phyloP scores from a whole-genome alignment of 2,797 vertebrate species.

The Gorsachius magnificus region DNA sequence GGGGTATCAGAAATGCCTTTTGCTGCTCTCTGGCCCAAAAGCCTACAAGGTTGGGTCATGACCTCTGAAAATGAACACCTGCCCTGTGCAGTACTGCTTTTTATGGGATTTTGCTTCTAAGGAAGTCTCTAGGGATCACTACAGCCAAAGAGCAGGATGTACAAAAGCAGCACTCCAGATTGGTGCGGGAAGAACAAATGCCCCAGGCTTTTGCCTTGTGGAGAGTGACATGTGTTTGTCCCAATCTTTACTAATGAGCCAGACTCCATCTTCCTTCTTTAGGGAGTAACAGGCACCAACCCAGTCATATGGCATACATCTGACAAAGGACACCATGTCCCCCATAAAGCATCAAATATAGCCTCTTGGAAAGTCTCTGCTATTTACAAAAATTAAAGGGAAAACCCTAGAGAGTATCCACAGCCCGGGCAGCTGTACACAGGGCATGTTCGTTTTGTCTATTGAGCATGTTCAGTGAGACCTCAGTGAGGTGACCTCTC shows the following conservation, averaged over 20 bases:
- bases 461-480: background rate
- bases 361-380: background rate
- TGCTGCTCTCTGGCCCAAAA: background rate
- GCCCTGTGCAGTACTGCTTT: background rate
- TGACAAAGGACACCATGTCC: background rate
- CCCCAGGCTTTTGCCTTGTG: background rate
- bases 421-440: background rate
- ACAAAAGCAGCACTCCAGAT: conserved; percentile 14
- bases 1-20: background rate
- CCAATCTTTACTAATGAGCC: background rate
- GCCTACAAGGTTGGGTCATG: background rate
- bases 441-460: background rate
- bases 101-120: background rate
- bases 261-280: background rate
- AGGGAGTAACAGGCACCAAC: background rate
- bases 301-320: background rate
- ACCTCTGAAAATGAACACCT: conserved; percentile 7
- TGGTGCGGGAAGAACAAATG: background rate
- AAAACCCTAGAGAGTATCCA: background rate
- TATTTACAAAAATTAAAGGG: background rate
- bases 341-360: background rate
- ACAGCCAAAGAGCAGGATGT: background rate
- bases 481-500: background rate
- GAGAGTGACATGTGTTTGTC: background rate
- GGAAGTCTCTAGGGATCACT: background rate